phyloP scores from a whole-genome alignment of 2,113 vertebrate species.

The Kryptolebias marmoratus region DNA sequence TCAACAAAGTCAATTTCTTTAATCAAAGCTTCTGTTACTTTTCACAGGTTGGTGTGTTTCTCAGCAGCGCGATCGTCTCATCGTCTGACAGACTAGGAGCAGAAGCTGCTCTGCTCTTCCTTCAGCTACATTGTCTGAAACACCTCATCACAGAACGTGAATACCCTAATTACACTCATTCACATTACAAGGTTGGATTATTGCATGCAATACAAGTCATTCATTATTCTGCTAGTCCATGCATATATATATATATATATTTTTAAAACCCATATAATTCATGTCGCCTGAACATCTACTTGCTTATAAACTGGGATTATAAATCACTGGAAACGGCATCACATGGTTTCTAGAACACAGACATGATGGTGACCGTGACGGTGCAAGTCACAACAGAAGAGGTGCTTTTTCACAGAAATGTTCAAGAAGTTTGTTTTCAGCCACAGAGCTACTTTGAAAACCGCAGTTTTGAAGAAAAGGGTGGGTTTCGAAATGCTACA shows the following conservation, averaged over 20 bases:
- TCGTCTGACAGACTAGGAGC: constrained; percentile 18
- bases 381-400: constrained; percentile 57
- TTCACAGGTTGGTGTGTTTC: constrained; percentile 36
- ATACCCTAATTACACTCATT: constrained; percentile 67
- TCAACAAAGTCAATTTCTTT: constrained; percentile 49
- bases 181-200: constrained; percentile 79
- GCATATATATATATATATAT: constrained; percentile 60
- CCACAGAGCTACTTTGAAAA: constrained; percentile 48
- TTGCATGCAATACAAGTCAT: constrained; percentile 85
- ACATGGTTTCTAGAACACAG: constrained; percentile 56
- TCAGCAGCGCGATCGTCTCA: constrained; percentile 21
- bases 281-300: constrained; percentile 56
- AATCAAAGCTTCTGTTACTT: constrained; percentile 10
- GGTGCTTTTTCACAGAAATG: constrained; percentile 60
- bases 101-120: constrained; percentile 21
- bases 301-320: constrained; percentile 58
- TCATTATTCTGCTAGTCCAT: constrained; percentile 75
- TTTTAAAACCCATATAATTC: constrained; percentile 67
- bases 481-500: constrained; percentile 57
- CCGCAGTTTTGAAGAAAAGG: constrained; percentile 3
- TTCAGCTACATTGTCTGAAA: constrained; percentile 6
- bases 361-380: constrained; percentile 41
- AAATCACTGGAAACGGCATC: constrained; percentile 59
- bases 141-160: constrained; percentile 51
- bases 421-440: constrained; percentile 40